Percentiles rank a stretch among this genome's conserved stretches.
phyloP scores from a whole-genome alignment of 2,797 vertebrate species.

The Cetoscarus ocellatus region DNA sequence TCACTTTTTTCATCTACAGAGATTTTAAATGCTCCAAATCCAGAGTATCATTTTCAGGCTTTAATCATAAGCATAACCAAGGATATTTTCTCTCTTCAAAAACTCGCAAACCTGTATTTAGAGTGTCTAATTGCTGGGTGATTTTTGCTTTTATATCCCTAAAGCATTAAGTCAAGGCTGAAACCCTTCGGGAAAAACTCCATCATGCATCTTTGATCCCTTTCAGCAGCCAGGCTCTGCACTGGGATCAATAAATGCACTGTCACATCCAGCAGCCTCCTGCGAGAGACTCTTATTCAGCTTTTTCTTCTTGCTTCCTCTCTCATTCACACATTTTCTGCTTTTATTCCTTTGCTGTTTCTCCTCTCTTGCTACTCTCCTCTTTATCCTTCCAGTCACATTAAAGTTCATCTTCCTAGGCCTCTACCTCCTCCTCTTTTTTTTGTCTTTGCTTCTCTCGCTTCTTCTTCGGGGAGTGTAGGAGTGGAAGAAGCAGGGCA shows the following conservation, averaged over 20 bases:
- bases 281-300: background rate
- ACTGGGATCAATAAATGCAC: conserved; percentile 55
- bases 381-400: conserved; percentile 2
- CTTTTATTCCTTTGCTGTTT: background rate
- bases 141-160: background rate
- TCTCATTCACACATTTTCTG: background rate
- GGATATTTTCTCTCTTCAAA: background rate
- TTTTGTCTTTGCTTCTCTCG: conserved; percentile 18
- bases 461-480: conserved; percentile 20
- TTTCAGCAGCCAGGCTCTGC: conserved; percentile 36
- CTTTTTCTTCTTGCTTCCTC: background rate
- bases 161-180: background rate
- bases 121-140: no score
- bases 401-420: background rate
- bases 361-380: background rate
- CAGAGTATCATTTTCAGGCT: no score
- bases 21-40: no score
- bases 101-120: conserved; percentile 9
- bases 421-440: background rate
- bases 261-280: conserved; percentile 22
- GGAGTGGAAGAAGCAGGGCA: conserved; percentile 22
- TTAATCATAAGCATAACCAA: no score
- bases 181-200: background rate
- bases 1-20: no score
- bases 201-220: conserved; percentile 9